phyloP scores from a whole-genome alignment of 2,797 vertebrate species.

The Acridotheres tristis region DNA sequence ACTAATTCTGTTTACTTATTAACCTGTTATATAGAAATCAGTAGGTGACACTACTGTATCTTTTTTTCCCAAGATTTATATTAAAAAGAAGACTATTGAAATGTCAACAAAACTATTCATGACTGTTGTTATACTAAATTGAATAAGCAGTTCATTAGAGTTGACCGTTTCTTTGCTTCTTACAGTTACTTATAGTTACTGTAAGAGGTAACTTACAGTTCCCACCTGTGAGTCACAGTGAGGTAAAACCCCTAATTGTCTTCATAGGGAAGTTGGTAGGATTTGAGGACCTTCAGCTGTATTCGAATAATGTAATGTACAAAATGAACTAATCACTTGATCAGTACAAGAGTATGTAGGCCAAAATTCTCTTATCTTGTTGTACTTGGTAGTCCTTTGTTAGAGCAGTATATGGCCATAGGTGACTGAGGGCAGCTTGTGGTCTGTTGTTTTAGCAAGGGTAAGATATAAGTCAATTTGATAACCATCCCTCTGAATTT shows the following conservation, averaged over 20 bases:
- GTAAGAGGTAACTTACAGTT: background rate
- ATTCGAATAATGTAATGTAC: background rate
- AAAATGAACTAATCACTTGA: background rate
- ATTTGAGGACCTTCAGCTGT: background rate
- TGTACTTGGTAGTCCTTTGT: background rate
- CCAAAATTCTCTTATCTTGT: background rate
- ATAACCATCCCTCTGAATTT: background rate
- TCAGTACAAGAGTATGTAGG: background rate
- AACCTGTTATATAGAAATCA: background rate
- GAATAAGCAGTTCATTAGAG: background rate
- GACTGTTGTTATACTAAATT: background rate
- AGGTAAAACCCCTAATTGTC: background rate
- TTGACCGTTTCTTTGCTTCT: background rate
- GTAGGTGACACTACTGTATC: background rate
- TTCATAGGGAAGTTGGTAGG: background rate
- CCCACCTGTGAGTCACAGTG: background rate
- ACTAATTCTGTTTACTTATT: background rate
- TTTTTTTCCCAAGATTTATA: background rate
- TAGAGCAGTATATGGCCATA: background rate
- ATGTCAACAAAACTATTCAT: background rate
- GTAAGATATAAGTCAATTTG: background rate
- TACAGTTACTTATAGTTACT: background rate
- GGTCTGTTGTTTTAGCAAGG: background rate
- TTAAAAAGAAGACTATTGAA: background rate
- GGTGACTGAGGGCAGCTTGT: background rate